Conservation (phyloP, 1,140 invertebrate genomes). For the Cherax quadricarinatus region DNA sequence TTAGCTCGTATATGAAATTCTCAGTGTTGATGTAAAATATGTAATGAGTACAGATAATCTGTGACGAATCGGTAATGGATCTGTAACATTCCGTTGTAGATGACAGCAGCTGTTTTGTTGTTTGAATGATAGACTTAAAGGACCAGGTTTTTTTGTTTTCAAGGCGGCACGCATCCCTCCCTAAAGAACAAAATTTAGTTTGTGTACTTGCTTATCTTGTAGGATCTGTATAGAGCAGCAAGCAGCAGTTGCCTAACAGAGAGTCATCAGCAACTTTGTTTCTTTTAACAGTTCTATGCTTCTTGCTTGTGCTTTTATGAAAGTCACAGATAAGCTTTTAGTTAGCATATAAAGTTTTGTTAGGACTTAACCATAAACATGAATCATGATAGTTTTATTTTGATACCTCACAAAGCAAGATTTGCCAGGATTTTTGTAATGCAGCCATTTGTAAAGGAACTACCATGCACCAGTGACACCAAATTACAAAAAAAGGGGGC, state of each 20-base stretch:
- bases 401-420: constrained; percentile 69
- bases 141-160: constrained; percentile 47
- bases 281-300: constrained; percentile 48
- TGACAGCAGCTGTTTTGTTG: constrained; percentile 42
- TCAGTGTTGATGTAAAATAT: constrained; percentile 56
- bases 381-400: constrained; percentile 70
- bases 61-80: constrained; percentile 41
- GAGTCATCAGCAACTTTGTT: constrained; percentile 14
- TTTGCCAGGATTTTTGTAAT: constrained; percentile 66
- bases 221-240: constrained; percentile 26
- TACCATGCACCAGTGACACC: constrained; percentile 38
- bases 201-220: constrained; percentile 22
- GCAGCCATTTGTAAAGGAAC: constrained; percentile 59
- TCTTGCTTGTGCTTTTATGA: constrained; percentile 55
- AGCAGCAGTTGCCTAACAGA: constrained; percentile 43
- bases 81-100: constrained; percentile 69
- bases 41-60: constrained; percentile 51
- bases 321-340: constrained; percentile 36
- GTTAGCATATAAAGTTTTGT: constrained; percentile 59
- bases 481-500: constrained; percentile 2
- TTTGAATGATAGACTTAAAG: constrained; percentile 51
- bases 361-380: constrained; percentile 53
- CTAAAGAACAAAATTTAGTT: constrained; percentile 40
- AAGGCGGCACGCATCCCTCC: constrained; percentile 64
- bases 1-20: constrained; percentile 51